Base-by-base conservation (phyloP, 2,888 invertebrate genomes). In the Apamea crenata region DNA sequence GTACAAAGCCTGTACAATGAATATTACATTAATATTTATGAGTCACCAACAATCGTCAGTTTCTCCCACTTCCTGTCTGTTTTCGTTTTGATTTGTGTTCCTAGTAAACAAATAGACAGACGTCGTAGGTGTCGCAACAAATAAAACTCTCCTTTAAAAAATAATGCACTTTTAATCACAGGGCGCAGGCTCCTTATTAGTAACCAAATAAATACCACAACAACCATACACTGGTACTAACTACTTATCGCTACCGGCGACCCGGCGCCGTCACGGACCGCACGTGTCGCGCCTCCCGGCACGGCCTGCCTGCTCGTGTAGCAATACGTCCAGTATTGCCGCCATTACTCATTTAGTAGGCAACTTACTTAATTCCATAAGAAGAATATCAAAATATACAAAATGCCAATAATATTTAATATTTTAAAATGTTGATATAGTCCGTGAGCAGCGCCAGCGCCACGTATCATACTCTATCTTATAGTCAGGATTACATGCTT, bases 121-220 rank as follows among this genome's bases (percentile, higher is more conserved):
- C 2, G 14, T 10, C 1, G 8, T 10, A 7, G n/a, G 8, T 2
- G 14, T 7, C 1, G 12, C 10, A 7, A n/a, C 74, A 84, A 90
- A 88, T 89, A 85, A 91, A 88, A 87, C 72, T 53, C 72, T 16
- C 2, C 0, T 74, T 44, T 88, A 82, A 90, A 95, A 95, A 95
- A 95, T 95, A 95, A 95, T 95, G 94, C 93, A 95, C 94, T 94
- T 95, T 94, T 95, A 95, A 96, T 96, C 95, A 96, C 96, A 95
- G 92, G 90, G 91, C 93, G 90, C 92, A 89, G 88, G 90, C 91
- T 92, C 91, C 89, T 86, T 88, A 91, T 90, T 91, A 92, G 90
- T 93, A 93, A 94, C 93, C 93, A 94, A 95, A 95, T 95, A 95
- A 94, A 94, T 94, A 95, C 91, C 93, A 91, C 94, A 94, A 94